A percentile compares a stretch with the other conserved stretches of the same genome.
Conservation (phyloP, 2,797 vertebrate species). For the Trachurus trachurus region DNA sequence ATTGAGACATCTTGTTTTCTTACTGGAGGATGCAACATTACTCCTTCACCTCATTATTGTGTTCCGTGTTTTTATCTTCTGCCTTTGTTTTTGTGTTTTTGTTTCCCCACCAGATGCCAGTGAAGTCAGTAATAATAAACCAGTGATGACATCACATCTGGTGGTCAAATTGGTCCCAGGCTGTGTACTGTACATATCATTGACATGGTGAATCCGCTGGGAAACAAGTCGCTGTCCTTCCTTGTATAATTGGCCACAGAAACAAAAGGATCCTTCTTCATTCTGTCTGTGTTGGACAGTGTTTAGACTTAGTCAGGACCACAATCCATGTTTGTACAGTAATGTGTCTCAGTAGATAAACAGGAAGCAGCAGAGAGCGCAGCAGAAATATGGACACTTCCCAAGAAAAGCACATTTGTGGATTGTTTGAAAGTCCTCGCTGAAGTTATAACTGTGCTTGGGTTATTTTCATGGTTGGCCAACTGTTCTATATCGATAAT, state of each 20-base stretch:
- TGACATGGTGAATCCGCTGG: too few relatives aligned
- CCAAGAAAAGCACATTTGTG: neutral
- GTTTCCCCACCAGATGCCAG: neutral
- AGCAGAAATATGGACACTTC: neutral
- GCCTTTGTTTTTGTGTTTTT: neutral
- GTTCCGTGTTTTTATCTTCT: too few relatives aligned
- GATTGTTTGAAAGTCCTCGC: neutral
- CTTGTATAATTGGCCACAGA: neutral
- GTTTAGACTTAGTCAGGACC: slow-evolving; percentile 48
- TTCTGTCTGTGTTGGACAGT: slow-evolving; percentile 22
- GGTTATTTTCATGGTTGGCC: neutral
- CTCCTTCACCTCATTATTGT: neutral
- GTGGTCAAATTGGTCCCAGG: too few relatives aligned
- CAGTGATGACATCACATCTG: neutral
- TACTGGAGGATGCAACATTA: neutral
- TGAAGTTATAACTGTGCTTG: neutral
- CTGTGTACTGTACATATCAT: too few relatives aligned
- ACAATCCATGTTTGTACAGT: slow-evolving; percentile 20
- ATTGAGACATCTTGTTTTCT: neutral
- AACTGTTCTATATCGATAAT: neutral
- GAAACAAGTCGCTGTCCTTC: neutral
- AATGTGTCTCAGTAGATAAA: slow-evolving; percentile 18
- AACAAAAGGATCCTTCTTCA: slow-evolving; percentile 26
- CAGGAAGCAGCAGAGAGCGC: slow-evolving; percentile 1
- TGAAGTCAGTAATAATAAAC: neutral